Evolutionary conservation across 2,888 invertebrate genomes (phyloP).

Genomic region (Rosalia funebris): DNA sequence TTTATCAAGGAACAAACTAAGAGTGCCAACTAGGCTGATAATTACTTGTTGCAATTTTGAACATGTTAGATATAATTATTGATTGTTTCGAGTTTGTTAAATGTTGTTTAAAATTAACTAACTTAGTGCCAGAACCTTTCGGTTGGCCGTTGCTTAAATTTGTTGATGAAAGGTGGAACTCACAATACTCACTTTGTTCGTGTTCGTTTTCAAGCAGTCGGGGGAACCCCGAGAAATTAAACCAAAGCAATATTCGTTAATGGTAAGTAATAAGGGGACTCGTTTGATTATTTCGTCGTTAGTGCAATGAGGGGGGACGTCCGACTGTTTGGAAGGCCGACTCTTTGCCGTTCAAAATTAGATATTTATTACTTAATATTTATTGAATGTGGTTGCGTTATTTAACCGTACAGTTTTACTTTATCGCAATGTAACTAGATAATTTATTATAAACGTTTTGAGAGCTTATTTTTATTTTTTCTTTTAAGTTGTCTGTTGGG

Average conservation of each 20-base stretch:
- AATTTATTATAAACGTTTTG: constrained; percentile 24
- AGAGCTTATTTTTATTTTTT: constrained; percentile 5
- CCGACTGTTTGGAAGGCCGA: constrained; percentile 42
- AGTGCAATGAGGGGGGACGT: neutral
- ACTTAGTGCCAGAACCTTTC: constrained; percentile 13
- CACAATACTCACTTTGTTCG: constrained; percentile 40
- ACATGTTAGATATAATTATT: constrained; percentile 16
- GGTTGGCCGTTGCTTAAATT: constrained; percentile 39
- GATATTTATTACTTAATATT: constrained; percentile 47
- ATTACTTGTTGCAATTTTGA: constrained; percentile 23
- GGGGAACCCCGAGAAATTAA: constrained; percentile 39
- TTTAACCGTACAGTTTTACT: constrained; percentile 41
- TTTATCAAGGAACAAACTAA: constrained; percentile 15
- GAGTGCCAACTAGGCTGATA: constrained; percentile 29
- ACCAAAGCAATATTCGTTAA: constrained; percentile 45
- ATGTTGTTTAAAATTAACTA: constrained; percentile 25
- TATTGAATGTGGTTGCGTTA: constrained; percentile 41
- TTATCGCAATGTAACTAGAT: constrained; percentile 24
- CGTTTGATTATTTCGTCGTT: constrained; percentile 23
- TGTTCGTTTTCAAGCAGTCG: constrained; percentile 11
- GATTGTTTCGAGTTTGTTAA: constrained; percentile 22
- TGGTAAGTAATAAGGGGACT: constrained; percentile 25
- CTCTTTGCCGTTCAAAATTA: constrained; percentile 39
- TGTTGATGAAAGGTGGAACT: constrained; percentile 15
- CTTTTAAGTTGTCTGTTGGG: constrained; percentile 6